Evolutionary conservation across 2,797 vertebrate genomes (phyloP), one percentile per base, ranked within the genome.

Genomic region (Myotis pilosus): DNA sequence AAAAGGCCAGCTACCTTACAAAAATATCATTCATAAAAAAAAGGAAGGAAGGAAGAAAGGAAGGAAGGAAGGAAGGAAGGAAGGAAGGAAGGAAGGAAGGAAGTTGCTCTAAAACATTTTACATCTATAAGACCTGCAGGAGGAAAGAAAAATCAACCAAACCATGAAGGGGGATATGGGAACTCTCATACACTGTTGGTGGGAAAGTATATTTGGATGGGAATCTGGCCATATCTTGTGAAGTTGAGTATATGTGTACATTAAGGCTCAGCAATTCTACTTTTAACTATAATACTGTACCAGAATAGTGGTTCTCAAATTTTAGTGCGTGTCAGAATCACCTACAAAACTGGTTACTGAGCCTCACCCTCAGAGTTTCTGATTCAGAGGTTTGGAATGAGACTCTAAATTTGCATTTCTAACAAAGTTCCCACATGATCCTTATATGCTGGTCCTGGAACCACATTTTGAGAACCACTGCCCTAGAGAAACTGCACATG

Each of bases 351-450:
- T 72, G 49, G 88, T 13, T 93, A 36, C 41, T 79, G 83, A 55
- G 44, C 44, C 11, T 23, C n/a, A 64, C 33, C 72, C 66, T 60
- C 82, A 44, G 20, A 83, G 71, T 81, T 53, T 75, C 64, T 92
- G 51, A 94, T 75, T 86, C 60, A 69, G 15, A 79, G 47, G 12
- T 84, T 25, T 91, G 80, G 60, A 66, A 72, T 72, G 17, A 53
- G 36, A 20, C 66, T 30, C 13, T 75, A 44, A 86, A 41, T 91
- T 25, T 91, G 66, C 23, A 47, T 55, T 94, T 92, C 84, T 94
- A 94, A 79, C 81, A 81, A 93, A 89, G n/a, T 81, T 88, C 64
- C 51, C 69, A 72, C 12, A 69, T 75, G 55, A 87, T 33, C 33
- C 41, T 84, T 25, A 88, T 36, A 8, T n/a, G 44, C 69, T 78